Conservation (phyloP, 1,140 invertebrate genomes). For the Lerema accius region DNA sequence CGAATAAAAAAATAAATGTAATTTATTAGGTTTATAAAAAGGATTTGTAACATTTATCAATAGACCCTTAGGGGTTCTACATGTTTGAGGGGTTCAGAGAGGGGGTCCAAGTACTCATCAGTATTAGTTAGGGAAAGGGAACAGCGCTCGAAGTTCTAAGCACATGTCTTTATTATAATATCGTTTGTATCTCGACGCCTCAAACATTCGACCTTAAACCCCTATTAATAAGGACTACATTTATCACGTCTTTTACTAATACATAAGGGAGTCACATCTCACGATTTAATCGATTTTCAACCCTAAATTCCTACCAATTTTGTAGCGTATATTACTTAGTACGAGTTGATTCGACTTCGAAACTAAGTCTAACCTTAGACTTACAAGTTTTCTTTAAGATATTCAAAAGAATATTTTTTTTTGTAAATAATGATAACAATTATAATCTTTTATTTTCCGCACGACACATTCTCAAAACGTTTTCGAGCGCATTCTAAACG, state of each 20-base stretch:
- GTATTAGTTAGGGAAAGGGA: slow-evolving; percentile 1
- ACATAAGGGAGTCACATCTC: slow-evolving; percentile 13
- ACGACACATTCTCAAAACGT: neutral
- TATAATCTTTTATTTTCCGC: neutral
- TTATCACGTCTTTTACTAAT: slow-evolving; percentile 28
- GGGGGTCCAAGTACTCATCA: neutral
- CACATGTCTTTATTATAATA: slow-evolving; percentile 16
- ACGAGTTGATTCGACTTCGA: neutral
- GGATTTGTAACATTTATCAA: neutral
- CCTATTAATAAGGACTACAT: slow-evolving; percentile 24
- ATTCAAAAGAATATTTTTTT: neutral
- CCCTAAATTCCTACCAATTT: slow-evolving; percentile 14
- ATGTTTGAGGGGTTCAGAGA: neutral
- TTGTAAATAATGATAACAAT: neutral
- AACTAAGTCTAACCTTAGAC: neutral
- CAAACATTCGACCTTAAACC: slow-evolving; percentile 28
- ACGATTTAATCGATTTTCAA: slow-evolving; percentile 30
- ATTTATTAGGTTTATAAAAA: too few relatives aligned
- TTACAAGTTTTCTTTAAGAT: neutral
- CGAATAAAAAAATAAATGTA: too few relatives aligned
- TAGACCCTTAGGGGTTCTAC: neutral
- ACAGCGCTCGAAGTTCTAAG: slow-evolving; percentile 18
- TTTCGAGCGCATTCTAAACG: slow-evolving; percentile 1
- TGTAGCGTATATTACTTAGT: slow-evolving; percentile 1
- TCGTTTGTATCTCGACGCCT: neutral